Conservation (phyloP, 1,140 invertebrate species). For the Ectropis grisescens region DNA sequence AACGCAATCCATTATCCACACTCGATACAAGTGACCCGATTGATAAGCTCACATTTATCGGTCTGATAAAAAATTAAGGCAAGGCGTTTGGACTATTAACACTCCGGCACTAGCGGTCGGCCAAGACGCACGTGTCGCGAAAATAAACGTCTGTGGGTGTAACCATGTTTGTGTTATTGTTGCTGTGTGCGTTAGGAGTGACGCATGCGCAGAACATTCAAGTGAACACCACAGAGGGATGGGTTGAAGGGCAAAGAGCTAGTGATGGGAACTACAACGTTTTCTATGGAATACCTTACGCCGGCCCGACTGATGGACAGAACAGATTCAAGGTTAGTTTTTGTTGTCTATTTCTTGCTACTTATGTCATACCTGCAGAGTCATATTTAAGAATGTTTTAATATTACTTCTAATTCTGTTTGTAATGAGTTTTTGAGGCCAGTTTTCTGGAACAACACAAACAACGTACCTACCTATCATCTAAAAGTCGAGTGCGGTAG, state of each 20-base stretch:
- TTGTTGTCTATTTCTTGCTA: not conserved
- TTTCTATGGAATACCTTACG: conserved; percentile 46
- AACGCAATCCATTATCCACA: too few species aligned
- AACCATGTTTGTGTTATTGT: conserved; percentile 12
- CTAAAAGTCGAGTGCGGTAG: too few species aligned
- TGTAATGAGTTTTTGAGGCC: too few species aligned
- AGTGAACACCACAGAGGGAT: conserved; percentile 39
- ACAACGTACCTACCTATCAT: too few species aligned
- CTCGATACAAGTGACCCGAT: too few species aligned
- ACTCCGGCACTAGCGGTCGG: too few species aligned
- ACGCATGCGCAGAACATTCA: conserved; percentile 24
- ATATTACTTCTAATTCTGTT: too few species aligned
- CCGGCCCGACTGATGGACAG: conserved; percentile 21
- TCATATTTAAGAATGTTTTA: conserved; percentile 7
- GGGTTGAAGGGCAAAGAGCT: conserved; percentile 21
- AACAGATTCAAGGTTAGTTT: conserved; percentile 58
- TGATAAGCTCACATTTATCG: too few species aligned
- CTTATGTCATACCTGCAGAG: not conserved
- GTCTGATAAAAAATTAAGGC: too few species aligned
- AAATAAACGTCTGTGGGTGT: conserved; percentile 6
- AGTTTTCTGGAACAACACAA: too few species aligned
- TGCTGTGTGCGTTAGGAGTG: conserved; percentile 18
- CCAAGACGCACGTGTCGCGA: too few species aligned
- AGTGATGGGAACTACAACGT: conserved; percentile 29
- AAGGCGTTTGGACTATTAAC: too few species aligned